These are phyloP conservation scores for Nibea albiflora DNA, from an alignment of 2,113 vertebrate genomes.

Conservation along the genomic window DNA sequence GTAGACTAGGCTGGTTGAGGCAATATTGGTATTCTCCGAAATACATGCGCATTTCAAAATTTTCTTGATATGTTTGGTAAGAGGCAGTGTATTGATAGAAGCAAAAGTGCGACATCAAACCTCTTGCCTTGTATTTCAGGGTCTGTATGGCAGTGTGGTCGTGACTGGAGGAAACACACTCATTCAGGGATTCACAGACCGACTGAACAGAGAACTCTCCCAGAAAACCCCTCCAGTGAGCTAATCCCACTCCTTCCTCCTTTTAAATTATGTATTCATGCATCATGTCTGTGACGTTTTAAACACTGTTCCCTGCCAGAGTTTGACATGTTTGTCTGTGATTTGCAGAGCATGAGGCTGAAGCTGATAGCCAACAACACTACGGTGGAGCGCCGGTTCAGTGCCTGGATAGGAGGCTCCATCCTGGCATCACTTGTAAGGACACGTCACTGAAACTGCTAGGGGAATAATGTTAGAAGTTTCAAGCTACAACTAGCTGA, in stretches of 20 bases:
- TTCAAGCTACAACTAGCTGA: background rate
- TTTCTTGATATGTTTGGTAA: background rate
- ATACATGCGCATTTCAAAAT: background rate
- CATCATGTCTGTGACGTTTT: too few relatives aligned
- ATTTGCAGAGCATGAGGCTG: constrained; percentile 94
- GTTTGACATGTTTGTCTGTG: constrained; percentile 4
- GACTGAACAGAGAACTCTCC: constrained; percentile 96
- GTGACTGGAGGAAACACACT: constrained; percentile 98
- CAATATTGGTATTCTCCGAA: background rate
- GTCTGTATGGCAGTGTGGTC: constrained; percentile 97
- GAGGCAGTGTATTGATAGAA: too few relatives aligned
- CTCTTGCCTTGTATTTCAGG: constrained; percentile 77
- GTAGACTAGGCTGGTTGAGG: background rate
- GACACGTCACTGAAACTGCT: constrained; percentile 18
- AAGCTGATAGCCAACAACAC: constrained; percentile 99
- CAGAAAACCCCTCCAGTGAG: constrained; percentile 98
- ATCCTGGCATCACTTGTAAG: constrained; percentile 98
- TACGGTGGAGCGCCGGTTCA: constrained; percentile 96
- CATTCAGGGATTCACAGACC: constrained; percentile 97
- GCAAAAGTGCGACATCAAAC: too few relatives aligned
- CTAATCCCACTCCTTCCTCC: background rate
- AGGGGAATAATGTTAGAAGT: background rate
- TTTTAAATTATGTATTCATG: too few relatives aligned
- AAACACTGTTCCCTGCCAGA: too few relatives aligned
- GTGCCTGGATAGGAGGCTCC: constrained; percentile 97